Conservation (phyloP, 2,888 invertebrate genomes). For the Cepaea hortensis region DNA sequence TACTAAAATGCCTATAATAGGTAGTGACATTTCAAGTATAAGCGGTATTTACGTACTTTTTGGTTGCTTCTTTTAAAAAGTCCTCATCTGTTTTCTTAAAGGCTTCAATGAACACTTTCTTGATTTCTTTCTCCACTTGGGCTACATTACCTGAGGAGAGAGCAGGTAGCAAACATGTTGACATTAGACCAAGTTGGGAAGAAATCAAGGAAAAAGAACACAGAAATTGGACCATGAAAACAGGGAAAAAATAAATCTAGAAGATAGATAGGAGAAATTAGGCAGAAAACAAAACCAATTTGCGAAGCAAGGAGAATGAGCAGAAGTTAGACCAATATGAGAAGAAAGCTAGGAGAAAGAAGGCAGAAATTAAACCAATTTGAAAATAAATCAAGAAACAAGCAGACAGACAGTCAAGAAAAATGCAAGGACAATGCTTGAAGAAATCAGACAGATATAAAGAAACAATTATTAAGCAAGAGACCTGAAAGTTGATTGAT, state of each 20-base stretch:
- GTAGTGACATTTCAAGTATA: neutral
- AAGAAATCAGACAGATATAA: too few relatives aligned
- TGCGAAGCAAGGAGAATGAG: neutral
- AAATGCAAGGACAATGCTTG: too few relatives aligned
- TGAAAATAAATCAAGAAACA: too few relatives aligned
- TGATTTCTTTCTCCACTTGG: conserved; percentile 76
- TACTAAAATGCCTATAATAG: neutral
- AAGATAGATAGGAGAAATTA: neutral
- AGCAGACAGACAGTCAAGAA: too few relatives aligned
- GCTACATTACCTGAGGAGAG: conserved; percentile 63
- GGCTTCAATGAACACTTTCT: conserved; percentile 76
- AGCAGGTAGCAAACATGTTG: neutral
- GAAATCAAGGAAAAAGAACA: neutral
- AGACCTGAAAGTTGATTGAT: too few relatives aligned
- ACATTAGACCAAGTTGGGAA: neutral
- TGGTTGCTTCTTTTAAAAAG: conserved; percentile 77
- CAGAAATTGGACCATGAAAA: neutral
- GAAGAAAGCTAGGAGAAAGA: neutral
- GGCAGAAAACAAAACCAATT: neutral
- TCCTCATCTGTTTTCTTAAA: conserved; percentile 78
- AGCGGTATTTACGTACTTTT: conserved; percentile 70
- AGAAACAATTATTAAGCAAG: too few relatives aligned
- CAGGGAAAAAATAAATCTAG: neutral
- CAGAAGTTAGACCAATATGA: neutral
- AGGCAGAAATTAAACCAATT: too few relatives aligned